Conservation (phyloP, 2,113 vertebrate species). For the Brachypodius melanocephalos region DNA sequence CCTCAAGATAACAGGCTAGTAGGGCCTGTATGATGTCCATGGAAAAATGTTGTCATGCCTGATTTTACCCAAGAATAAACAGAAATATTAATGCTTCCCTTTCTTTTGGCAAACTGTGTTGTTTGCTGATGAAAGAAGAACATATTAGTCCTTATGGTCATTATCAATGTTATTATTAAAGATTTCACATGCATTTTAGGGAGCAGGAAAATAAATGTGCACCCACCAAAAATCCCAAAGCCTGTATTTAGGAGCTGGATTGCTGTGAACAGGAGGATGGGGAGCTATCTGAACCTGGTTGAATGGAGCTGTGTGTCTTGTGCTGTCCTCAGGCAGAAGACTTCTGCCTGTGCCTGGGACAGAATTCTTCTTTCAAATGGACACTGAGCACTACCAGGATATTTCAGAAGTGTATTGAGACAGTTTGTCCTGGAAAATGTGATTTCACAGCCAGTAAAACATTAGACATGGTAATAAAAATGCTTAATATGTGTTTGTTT, state of each 20-base stretch:
- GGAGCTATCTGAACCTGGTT: neutral
- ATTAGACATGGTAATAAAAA: slow-evolving; percentile 49
- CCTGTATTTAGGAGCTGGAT: neutral
- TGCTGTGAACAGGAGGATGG: neutral
- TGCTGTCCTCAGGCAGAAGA: neutral
- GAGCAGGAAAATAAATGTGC: neutral
- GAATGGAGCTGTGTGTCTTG: neutral
- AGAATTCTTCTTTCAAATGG: neutral
- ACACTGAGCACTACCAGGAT: neutral
- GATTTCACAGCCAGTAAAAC: slow-evolving; percentile 61
- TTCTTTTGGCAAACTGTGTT: neutral
- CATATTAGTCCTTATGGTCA: neutral
- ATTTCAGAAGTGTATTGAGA: slow-evolving; percentile 24
- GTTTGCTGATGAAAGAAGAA: neutral
- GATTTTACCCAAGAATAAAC: neutral
- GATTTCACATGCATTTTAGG: neutral
- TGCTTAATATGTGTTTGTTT: slow-evolving; percentile 35
- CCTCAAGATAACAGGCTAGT: neutral
- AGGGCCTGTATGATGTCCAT: neutral
- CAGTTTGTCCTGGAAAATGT: slow-evolving; percentile 35
- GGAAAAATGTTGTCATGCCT: neutral
- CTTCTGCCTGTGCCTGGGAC: neutral
- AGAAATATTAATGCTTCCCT: neutral
- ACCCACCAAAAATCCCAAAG: neutral
- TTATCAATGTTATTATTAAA: neutral